Evolutionary conservation across 2,113 vertebrate species (phyloP), one percentile per base, ranked within the genome.

Genomic region (Microtus richardsoni): DNA sequence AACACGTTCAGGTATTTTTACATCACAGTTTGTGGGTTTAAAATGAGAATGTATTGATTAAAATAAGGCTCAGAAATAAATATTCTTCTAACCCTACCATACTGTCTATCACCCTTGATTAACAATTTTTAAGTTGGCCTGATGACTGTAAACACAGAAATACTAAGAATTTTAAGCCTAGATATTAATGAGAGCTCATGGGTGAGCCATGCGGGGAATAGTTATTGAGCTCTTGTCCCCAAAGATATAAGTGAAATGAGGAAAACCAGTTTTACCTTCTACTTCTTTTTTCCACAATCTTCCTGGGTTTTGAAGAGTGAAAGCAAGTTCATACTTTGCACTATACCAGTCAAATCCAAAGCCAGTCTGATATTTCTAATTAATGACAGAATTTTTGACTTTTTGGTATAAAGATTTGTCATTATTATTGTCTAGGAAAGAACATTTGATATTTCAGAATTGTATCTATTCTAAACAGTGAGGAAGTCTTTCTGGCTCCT

Each of bases 11-110:
- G 52, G 44, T 94, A 93, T 96, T 96, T 97, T 97, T 91, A 95
- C 58, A 96, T 94, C 75, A 91, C 28, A 68, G 41, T 60, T 44
- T 93, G 86, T 94, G 93, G 89, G 96, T 98, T 97, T 96, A 89
- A 95, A 97, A 93, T 91, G 77, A 95, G 88, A 73, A 47, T 66
- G 58, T 96, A 95, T 94, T 96, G 97, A 98, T 97, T 96, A 97
- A 94, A 79, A 92, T 91, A 90, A 89, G 62, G 62, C 44, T 92
- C 41, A 92, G 77, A 88, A 96, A 97, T 97, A 95, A 96, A 96
- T 92, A 96, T 91, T 90, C 49, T 93, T 78, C 49, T 93, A 91
- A 73, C 47, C 30, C 12, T 96, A 49, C 68, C 87, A 96, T 77
- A 79, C 24, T 64, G 80, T 30, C 80, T 64, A 21, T 84, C 58